phyloP scores from a whole-genome alignment of 2,888 invertebrate genomes.

The Clivina fossor region DNA sequence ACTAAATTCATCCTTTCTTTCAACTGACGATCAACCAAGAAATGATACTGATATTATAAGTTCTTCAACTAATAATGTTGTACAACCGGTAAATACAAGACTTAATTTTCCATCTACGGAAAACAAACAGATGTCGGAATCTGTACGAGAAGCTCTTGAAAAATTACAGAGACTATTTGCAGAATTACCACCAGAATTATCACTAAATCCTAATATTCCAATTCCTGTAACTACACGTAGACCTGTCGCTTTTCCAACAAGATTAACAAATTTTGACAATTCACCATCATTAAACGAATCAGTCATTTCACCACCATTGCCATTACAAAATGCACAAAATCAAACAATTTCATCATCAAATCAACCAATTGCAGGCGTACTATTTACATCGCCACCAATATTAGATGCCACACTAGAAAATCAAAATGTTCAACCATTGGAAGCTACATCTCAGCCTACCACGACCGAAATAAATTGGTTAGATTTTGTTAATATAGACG shows the following conservation, averaged over 20 bases:
- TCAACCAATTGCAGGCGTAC: not conserved
- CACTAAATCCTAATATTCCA: not conserved
- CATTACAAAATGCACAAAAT: not conserved
- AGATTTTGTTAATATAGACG: not conserved
- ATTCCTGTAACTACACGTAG: not conserved
- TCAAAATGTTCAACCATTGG: not conserved
- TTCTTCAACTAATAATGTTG: no score
- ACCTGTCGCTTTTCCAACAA: not conserved
- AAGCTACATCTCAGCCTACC: not conserved
- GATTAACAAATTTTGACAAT: no score
- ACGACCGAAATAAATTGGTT: not conserved
- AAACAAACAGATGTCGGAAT: not conserved
- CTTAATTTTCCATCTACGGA: not conserved
- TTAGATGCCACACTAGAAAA: not conserved
- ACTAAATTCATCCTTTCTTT: no score
- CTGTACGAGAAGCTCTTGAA: not conserved
- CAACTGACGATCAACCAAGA: no score
- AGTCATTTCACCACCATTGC: not conserved
- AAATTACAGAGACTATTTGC: not conserved
- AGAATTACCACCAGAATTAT: not conserved
- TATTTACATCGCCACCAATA: not conserved
- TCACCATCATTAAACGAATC: no score
- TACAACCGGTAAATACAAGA: no score
- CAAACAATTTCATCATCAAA: no score
- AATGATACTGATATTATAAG: no score